Evolutionary conservation across 2,113 vertebrate genomes (phyloP).

Genomic region (Corydoras maculifer): DNA sequence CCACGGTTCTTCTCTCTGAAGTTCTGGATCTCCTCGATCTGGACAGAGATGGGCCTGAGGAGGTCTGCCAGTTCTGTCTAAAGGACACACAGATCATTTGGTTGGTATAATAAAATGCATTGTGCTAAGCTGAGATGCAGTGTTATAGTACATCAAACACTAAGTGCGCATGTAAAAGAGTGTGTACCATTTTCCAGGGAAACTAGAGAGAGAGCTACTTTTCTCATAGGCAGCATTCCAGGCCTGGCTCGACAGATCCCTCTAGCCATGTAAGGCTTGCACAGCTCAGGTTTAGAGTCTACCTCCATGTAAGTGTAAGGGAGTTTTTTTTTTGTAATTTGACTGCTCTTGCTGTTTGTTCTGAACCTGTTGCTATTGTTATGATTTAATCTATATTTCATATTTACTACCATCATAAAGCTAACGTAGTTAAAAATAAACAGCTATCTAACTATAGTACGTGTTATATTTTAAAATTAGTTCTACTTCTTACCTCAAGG

Average conservation of each 20-base stretch:
- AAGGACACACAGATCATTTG: background rate
- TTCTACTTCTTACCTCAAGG: too few relatives aligned
- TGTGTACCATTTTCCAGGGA: slow-evolving; percentile 46
- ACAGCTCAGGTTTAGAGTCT: slow-evolving; percentile 62
- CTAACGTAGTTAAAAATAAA: too few relatives aligned
- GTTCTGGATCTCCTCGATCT: slow-evolving; percentile 89
- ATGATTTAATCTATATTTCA: background rate
- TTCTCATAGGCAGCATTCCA: slow-evolving; percentile 57
- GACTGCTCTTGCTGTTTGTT: slow-evolving; percentile 32
- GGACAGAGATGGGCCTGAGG: slow-evolving; percentile 87
- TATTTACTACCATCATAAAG: background rate
- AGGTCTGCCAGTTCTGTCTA: slow-evolving; percentile 78
- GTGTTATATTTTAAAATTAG: too few relatives aligned
- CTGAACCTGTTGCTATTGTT: slow-evolving; percentile 33
- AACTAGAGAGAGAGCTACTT: slow-evolving; percentile 29
- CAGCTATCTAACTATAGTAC: slow-evolving; percentile 9
- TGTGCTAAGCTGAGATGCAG: too few relatives aligned
- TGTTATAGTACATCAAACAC: background rate
- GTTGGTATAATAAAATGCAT: too few relatives aligned
- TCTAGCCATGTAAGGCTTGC: slow-evolving; percentile 67
- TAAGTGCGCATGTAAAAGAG: slow-evolving; percentile 38
- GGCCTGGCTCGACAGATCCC: slow-evolving; percentile 59
- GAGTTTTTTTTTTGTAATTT: slow-evolving; percentile 46
- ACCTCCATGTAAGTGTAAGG: slow-evolving; percentile 42
- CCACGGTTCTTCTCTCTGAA: slow-evolving; percentile 91